Evolutionary conservation across 2,797 vertebrate genomes (phyloP).

Genomic region (Alectoris magna): DNA sequence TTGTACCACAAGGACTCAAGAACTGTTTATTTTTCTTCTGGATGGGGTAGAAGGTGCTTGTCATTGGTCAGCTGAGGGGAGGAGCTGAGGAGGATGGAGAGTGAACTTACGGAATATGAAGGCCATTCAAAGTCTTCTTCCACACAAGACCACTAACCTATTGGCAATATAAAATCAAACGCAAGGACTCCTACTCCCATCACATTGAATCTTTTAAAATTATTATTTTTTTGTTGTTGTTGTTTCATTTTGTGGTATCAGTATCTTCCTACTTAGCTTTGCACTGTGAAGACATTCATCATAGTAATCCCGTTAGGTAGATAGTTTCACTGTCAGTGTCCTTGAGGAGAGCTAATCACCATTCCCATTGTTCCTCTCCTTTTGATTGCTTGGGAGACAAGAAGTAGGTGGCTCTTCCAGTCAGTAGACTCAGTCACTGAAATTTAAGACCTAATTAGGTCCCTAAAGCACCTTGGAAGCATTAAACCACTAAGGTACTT

Average conservation of each 20-base stretch:
- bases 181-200: neutral
- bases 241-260: neutral
- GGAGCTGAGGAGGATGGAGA: neutral
- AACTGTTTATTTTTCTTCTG: neutral
- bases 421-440: neutral
- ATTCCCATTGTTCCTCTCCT: neutral
- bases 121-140: neutral
- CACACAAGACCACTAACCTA: neutral
- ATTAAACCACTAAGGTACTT: neutral
- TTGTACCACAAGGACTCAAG: neutral
- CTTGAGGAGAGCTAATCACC: constrained; percentile 4
- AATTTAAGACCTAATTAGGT: constrained; percentile 42
- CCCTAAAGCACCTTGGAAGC: constrained; percentile 3
- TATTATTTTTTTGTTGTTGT: neutral
- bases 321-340: neutral
- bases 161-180: neutral
- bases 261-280: neutral
- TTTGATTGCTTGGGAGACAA: neutral
- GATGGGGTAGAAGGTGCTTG: neutral
- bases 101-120: neutral
- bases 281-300: neutral
- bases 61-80: neutral
- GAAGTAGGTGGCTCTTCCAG: neutral
- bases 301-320: neutral
- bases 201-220: neutral